Conservation (phyloP, 2,888 invertebrate species). For the Priocnemis perturbator region DNA sequence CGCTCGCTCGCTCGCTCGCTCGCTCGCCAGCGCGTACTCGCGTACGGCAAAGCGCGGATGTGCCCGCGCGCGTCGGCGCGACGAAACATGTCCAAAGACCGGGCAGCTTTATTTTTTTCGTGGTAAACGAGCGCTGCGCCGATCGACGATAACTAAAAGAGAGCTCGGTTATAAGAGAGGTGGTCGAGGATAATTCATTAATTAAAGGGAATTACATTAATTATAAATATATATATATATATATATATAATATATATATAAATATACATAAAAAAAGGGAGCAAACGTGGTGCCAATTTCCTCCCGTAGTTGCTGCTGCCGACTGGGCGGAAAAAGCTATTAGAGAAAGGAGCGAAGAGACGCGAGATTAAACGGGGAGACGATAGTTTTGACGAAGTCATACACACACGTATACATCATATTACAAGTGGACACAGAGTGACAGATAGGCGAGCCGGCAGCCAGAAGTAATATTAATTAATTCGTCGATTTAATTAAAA, state of each 20-base stretch:
- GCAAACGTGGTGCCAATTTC: constrained; percentile 74
- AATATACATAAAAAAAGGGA: constrained; percentile 63
- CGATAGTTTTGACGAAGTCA: background rate
- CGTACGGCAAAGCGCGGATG: background rate
- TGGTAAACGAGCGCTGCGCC: constrained; percentile 51
- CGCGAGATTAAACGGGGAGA: constrained; percentile 5
- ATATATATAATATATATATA: too few relatives aligned
- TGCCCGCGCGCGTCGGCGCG: constrained; percentile 11
- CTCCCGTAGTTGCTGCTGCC: constrained; percentile 69
- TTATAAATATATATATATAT: constrained; percentile 28
- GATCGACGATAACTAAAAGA: constrained; percentile 50
- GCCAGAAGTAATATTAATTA: constrained; percentile 54
- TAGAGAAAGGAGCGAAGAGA: too few relatives aligned
- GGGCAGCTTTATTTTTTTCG: constrained; percentile 59
- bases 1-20: background rate
- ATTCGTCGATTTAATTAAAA: constrained; percentile 29
- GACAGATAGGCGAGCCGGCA: constrained; percentile 28
- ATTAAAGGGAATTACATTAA: constrained; percentile 39
- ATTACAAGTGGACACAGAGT: too few relatives aligned
- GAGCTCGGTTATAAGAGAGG: constrained; percentile 12
- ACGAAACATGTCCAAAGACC: constrained; percentile 55
- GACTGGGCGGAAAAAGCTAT: constrained; percentile 27
- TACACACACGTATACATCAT: background rate
- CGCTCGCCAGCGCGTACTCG: background rate
- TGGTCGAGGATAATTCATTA: constrained; percentile 30